These are phyloP conservation scores for Pristionchus fissidentatus DNA, from an alignment of 2,888 invertebrate species.

Conservation along the genomic window DNA sequence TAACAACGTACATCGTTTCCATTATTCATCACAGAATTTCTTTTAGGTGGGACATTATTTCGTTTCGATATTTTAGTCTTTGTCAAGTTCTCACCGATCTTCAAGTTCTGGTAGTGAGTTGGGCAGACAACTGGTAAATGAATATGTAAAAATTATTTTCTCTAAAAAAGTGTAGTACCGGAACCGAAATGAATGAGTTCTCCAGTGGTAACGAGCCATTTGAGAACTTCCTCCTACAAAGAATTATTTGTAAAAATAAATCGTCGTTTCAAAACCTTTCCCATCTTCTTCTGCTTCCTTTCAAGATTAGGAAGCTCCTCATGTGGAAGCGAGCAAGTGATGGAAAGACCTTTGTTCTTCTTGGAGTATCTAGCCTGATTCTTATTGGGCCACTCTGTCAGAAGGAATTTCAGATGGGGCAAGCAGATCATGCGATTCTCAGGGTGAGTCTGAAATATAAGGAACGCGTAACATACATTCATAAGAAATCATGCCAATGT, in stretches of 20 bases:
- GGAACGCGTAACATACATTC: background rate
- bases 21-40: background rate
- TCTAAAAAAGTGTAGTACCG: background rate
- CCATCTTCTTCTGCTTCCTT: background rate
- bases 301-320: background rate
- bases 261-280: background rate
- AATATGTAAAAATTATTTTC: background rate
- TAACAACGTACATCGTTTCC: background rate
- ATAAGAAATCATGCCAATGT: background rate
- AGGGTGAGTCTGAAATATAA: background rate
- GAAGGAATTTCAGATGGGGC: background rate
- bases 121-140: background rate
- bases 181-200: background rate
- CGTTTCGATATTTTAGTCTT: background rate
- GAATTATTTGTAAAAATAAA: background rate
- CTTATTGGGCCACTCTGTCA: background rate
- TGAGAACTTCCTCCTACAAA: background rate
- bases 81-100: background rate
- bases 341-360: background rate
- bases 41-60: background rate
- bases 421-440: background rate
- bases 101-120: background rate
- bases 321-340: background rate
- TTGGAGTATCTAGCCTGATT: background rate
- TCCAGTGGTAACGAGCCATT: background rate